Evolutionary conservation across 2,888 invertebrate genomes (phyloP).

Genomic region (Dryomyza anilis): DNA sequence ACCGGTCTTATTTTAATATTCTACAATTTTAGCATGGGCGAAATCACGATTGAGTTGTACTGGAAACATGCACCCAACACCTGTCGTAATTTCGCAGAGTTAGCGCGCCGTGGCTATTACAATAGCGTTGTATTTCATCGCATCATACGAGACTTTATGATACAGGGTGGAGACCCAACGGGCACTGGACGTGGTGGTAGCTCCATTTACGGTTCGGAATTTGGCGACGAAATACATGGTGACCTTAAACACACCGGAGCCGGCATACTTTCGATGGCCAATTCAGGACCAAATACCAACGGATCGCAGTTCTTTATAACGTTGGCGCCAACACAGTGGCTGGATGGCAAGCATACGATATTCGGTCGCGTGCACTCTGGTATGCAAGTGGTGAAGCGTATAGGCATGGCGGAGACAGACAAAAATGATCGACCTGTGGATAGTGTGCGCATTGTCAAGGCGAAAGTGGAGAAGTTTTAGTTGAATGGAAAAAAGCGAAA

Average conservation of each 20-base stretch:
- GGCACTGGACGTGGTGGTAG: conserved; percentile 95
- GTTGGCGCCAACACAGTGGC: conserved; percentile 94
- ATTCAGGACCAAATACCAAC: conserved; percentile 95
- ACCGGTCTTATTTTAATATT: not conserved
- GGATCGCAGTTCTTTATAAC: conserved; percentile 99
- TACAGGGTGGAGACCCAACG: conserved; percentile 96
- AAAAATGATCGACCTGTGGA: conserved; percentile 89
- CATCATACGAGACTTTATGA: conserved; percentile 92
- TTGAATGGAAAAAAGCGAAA: too few relatives aligned
- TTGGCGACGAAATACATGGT: conserved; percentile 93
- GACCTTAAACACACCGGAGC: conserved; percentile 95
- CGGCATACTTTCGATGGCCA: conserved; percentile 96
- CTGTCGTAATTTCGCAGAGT: conserved; percentile 96
- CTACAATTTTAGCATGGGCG: conserved; percentile 78
- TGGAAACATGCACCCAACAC: conserved; percentile 99
- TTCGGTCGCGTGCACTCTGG: conserved; percentile 90
- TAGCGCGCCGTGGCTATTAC: conserved; percentile 91
- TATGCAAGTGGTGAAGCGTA: conserved; percentile 88
- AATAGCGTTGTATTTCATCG: conserved; percentile 96
- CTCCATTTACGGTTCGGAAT: conserved; percentile 93
- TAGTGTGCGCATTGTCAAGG: conserved; percentile 78
- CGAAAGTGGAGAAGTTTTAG: conserved; percentile 57
- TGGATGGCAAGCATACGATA: conserved; percentile 96
- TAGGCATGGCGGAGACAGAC: conserved; percentile 94
- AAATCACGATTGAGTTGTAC: conserved; percentile 88